These are phyloP conservation scores for Ceuthmochares aereus DNA, from an alignment of 2,113 vertebrate species.

Conservation along the genomic window DNA sequence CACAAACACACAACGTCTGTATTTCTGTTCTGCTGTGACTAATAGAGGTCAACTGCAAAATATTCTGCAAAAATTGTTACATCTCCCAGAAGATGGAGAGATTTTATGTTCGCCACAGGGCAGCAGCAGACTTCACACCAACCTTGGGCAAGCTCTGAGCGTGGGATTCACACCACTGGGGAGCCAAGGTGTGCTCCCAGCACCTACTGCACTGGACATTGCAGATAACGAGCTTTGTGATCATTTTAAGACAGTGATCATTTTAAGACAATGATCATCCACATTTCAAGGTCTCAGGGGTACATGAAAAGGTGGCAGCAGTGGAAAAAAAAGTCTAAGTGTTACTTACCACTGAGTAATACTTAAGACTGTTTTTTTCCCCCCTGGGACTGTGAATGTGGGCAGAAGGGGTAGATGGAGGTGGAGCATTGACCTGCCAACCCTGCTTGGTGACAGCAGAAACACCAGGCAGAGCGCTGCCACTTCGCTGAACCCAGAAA, in stretches of 20 bases:
- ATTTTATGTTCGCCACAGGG: not conserved
- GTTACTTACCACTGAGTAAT: not conserved
- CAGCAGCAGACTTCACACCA: not conserved
- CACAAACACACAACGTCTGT: not conserved
- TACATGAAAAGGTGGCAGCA: not conserved
- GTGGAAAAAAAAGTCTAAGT: not conserved
- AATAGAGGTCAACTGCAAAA: not conserved
- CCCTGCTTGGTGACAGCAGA: accelerated
- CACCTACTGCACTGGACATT: not conserved
- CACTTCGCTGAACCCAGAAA: not conserved
- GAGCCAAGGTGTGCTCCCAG: not conserved
- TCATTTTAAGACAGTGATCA: not conserved
- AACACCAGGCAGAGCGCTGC: accelerated
- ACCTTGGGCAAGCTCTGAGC: not conserved
- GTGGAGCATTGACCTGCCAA: not conserved
- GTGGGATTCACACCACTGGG: accelerated
- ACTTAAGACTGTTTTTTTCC: not conserved
- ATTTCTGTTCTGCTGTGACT: not conserved
- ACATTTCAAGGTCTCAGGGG: not conserved
- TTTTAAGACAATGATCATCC: not conserved
- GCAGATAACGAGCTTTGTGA: not conserved
- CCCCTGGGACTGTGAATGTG: not conserved
- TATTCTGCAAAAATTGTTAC: not conserved
- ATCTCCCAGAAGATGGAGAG: not conserved
- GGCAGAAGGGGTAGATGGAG: not conserved